A percentile compares a stretch with the other conserved stretches of the same genome.
Conservation (phyloP, 2,113 vertebrate genomes). For the Hypanus sabinus region DNA sequence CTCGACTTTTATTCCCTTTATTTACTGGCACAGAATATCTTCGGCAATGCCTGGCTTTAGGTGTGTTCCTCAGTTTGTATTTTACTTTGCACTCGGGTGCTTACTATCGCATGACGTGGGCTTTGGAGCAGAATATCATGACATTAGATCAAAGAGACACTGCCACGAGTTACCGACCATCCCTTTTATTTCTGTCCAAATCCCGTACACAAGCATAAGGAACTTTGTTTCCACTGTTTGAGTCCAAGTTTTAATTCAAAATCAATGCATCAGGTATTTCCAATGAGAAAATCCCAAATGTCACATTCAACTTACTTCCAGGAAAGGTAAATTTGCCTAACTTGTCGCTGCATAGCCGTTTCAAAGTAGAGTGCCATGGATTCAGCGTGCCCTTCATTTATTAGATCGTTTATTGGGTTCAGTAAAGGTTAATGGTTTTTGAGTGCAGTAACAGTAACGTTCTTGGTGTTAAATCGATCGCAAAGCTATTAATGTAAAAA, state of each 20-base stretch:
- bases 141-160: background rate
- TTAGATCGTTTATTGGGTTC: constrained; percentile 36
- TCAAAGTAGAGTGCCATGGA: background rate
- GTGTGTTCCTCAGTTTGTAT: background rate
- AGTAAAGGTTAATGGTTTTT: constrained; percentile 32
- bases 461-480: constrained; percentile 28
- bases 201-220: background rate
- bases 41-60: background rate
- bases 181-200: background rate
- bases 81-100: background rate
- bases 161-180: background rate
- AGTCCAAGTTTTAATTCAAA: background rate
- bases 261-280: background rate
- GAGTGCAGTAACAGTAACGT: constrained; percentile 22
- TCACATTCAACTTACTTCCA: background rate
- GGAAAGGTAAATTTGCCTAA: background rate
- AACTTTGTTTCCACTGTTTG: background rate
- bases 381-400: constrained; percentile 17
- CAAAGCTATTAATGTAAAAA: constrained; percentile 5
- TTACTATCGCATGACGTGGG: background rate
- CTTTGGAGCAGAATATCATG: background rate
- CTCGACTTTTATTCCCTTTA: background rate
- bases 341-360: background rate
- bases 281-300: constrained; percentile 1
- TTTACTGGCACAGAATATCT: background rate